These are phyloP conservation scores for Lutraria rhynchaena DNA, from an alignment of 1,140 invertebrate genomes.

Conservation along the genomic window DNA sequence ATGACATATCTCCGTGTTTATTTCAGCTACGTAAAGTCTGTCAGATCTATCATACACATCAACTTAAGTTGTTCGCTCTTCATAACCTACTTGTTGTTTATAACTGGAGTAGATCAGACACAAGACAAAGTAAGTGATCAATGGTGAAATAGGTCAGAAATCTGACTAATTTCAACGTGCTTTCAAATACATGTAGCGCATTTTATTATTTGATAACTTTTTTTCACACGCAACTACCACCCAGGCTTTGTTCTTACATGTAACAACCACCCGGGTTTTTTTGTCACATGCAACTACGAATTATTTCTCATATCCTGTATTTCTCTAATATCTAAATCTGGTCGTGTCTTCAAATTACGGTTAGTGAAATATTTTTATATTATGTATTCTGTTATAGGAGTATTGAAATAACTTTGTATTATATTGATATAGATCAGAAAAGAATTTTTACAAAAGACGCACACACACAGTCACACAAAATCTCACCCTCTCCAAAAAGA, in stretches of 20 bases:
- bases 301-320: no score
- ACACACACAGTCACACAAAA: no score
- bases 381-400: no score
- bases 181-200: neutral
- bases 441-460: no score
- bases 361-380: no score
- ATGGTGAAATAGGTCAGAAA: neutral
- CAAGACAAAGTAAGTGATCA: slow-evolving; percentile 23
- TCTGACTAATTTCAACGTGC: no score
- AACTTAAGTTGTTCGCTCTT: slow-evolving; percentile 9
- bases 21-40: slow-evolving; percentile 23
- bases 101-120: slow-evolving; percentile 9
- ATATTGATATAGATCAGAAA: no score
- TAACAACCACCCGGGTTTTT: neutral
- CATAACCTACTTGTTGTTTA: slow-evolving; percentile 14
- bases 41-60: neutral
- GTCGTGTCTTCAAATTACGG: no score
- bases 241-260: no score
- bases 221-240: neutral
- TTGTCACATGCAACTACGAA: no score
- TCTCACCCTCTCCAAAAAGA: neutral
- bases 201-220: neutral
- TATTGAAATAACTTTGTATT: no score
- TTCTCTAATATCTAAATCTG: no score
- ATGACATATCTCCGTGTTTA: neutral